A percentile compares a stretch with the other conserved stretches of the same genome.
phyloP scores from a whole-genome alignment of 2,797 vertebrate species.

The Gallinago nigripennis region DNA sequence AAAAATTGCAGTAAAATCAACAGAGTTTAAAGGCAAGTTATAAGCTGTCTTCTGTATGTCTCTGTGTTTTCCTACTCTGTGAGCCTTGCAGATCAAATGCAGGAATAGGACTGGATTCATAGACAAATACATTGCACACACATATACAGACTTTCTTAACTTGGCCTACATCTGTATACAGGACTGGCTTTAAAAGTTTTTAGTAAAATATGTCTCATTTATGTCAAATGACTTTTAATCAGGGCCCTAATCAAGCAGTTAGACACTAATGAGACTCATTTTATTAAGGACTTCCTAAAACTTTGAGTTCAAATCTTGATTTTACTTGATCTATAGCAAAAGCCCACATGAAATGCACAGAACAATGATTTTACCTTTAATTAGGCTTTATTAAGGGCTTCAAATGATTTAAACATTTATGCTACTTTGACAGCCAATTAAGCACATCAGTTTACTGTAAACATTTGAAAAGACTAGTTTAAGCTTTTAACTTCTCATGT shows the following conservation, averaged over 20 bases:
- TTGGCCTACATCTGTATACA: background rate
- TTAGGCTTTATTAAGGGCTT: background rate
- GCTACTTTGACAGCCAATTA: background rate
- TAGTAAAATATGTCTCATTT: background rate
- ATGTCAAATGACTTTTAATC: slow-evolving; percentile 11
- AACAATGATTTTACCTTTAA: background rate
- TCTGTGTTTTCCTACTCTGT: background rate
- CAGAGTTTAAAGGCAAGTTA: background rate
- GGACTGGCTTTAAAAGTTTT: background rate
- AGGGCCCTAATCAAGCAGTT: background rate
- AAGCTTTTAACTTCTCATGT: background rate
- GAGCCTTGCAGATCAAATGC: background rate
- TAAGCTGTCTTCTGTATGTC: background rate
- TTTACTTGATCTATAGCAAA: background rate
- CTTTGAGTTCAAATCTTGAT: background rate
- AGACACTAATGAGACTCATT: background rate
- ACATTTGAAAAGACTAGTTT: background rate
- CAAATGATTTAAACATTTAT: background rate
- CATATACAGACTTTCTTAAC: background rate
- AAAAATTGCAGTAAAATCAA: background rate
- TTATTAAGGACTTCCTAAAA: background rate
- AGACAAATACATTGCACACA: background rate
- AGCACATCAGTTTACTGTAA: background rate
- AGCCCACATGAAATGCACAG: background rate
- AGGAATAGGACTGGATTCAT: background rate